Percentiles rank a stretch among this genome's conserved stretches.
phyloP scores from a whole-genome alignment of 2,113 vertebrate genomes.

The Rhinoptilus africanus region DNA sequence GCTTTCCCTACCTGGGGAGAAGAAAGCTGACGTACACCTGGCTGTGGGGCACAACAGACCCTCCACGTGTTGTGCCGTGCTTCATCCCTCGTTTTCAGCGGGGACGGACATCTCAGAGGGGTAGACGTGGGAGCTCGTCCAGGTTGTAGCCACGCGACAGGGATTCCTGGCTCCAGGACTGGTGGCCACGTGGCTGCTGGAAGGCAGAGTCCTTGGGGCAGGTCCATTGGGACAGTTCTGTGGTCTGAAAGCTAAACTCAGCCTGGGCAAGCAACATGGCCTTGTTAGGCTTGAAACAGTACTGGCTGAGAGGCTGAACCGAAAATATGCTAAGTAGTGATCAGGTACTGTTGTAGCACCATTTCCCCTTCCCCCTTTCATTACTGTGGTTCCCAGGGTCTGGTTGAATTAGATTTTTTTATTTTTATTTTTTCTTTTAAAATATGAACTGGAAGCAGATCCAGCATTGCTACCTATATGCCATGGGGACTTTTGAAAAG shows the following conservation, averaged over 20 bases:
- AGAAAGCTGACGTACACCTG: not conserved
- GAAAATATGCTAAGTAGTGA: not conserved
- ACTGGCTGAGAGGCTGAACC: not conserved
- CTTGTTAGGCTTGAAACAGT: not conserved
- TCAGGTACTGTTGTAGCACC: not conserved
- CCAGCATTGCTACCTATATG: not conserved
- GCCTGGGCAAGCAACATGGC: not conserved
- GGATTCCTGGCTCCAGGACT: not conserved
- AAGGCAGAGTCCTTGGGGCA: not conserved
- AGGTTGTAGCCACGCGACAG: rapidly evolving
- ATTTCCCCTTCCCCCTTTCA: not conserved
- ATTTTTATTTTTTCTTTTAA: not conserved
- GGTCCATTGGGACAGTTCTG: not conserved
- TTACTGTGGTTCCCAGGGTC: not conserved
- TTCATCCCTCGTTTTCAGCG: not conserved
- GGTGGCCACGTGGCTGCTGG: not conserved
- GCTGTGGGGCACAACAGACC: not conserved
- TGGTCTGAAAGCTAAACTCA: not conserved
- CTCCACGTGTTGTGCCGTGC: rapidly evolving
- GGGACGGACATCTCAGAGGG: not conserved
- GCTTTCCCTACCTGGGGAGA: rapidly evolving
- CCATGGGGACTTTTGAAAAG: not conserved
- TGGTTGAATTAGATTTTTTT: not conserved
- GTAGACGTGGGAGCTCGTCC: not conserved
- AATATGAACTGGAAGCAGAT: not conserved